These are phyloP conservation scores for Macrobrachium rosenbergii DNA, from an alignment of 1,140 invertebrate species.

Conservation along the genomic window DNA sequence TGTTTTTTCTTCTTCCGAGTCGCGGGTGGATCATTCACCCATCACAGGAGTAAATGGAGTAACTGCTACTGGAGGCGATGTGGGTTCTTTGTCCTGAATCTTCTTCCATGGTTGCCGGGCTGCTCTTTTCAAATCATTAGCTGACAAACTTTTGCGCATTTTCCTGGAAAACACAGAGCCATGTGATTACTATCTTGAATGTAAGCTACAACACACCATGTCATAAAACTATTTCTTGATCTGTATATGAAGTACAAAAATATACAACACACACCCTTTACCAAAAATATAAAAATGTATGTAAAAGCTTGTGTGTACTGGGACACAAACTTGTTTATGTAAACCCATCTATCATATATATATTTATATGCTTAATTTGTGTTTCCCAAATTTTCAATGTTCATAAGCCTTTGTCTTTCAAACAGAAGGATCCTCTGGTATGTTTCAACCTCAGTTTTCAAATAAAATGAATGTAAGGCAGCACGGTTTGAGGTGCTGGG, in stretches of 20 bases:
- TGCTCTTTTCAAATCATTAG: slow-evolving; percentile 85
- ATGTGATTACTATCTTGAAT: neutral
- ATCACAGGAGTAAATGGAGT: neutral
- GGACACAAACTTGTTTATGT: neutral
- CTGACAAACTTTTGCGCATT: slow-evolving; percentile 83
- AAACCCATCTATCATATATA: neutral
- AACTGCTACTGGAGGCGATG: slow-evolving; percentile 13
- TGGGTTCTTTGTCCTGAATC: slow-evolving; percentile 69
- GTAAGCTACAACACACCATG: neutral
- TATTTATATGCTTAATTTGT: no score
- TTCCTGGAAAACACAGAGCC: slow-evolving; percentile 75
- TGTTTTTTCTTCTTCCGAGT: neutral
- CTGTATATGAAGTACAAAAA: neutral
- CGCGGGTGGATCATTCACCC: neutral
- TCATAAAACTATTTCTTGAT: neutral
- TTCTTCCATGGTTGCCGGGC: slow-evolving; percentile 88
- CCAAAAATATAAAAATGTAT: neutral
- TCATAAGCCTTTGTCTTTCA: no score
- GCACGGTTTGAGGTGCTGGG: no score
- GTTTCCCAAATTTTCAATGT: no score
- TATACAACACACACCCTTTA: neutral
- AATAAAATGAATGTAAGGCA: no score
- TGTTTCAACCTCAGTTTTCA: no score
- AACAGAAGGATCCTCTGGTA: no score
- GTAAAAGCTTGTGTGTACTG: neutral